A percentile compares a stretch with the other conserved stretches of the same genome.
Conservation (phyloP, 37 sponge, comb jelly and placozoan genomes). For the Beroe ovata region DNA sequence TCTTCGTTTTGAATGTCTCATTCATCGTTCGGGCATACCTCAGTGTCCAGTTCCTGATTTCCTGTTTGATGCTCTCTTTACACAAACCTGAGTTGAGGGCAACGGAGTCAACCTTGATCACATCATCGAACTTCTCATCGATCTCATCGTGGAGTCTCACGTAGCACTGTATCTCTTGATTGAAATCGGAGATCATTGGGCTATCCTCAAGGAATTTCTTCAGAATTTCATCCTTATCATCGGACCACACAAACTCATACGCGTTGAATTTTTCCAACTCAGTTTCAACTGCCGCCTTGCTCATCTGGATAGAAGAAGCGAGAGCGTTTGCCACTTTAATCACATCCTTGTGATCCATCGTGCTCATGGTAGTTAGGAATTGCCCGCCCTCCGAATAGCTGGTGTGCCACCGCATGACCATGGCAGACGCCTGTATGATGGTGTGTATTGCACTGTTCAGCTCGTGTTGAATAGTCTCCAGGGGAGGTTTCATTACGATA, state of each 20-base stretch:
- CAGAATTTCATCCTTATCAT: neutral
- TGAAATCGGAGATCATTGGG: slow-evolving; percentile 62
- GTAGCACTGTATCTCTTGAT: slow-evolving; percentile 63
- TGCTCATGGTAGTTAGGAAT: slow-evolving; percentile 43
- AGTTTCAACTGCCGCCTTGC: slow-evolving; percentile 15
- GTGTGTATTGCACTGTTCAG: slow-evolving; percentile 67
- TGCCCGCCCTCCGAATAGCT: slow-evolving; percentile 16
- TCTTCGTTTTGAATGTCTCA: slow-evolving; percentile 23
- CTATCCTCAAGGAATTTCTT: slow-evolving; percentile 6
- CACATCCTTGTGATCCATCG: slow-evolving; percentile 41
- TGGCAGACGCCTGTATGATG: slow-evolving; percentile 7
- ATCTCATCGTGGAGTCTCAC: slow-evolving; percentile 9
- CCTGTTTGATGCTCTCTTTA: slow-evolving; percentile 60
- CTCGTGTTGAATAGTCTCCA: slow-evolving; percentile 67
- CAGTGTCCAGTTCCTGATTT: slow-evolving; percentile 65
- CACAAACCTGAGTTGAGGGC: slow-evolving; percentile 11
- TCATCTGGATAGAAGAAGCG: slow-evolving; percentile 61
- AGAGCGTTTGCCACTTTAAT: slow-evolving; percentile 9
- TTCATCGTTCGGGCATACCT: slow-evolving; percentile 48
- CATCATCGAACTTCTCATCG: slow-evolving; percentile 30
- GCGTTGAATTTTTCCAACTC: slow-evolving; percentile 47
- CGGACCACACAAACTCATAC: slow-evolving; percentile 27
- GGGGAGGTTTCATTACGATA: slow-evolving; percentile 66
- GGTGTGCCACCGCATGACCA: slow-evolving; percentile 3
- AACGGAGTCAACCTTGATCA: slow-evolving; percentile 37